Base-by-base conservation (phyloP, 2,888 invertebrate species). In the Aproaerema taeniolella region DNA sequence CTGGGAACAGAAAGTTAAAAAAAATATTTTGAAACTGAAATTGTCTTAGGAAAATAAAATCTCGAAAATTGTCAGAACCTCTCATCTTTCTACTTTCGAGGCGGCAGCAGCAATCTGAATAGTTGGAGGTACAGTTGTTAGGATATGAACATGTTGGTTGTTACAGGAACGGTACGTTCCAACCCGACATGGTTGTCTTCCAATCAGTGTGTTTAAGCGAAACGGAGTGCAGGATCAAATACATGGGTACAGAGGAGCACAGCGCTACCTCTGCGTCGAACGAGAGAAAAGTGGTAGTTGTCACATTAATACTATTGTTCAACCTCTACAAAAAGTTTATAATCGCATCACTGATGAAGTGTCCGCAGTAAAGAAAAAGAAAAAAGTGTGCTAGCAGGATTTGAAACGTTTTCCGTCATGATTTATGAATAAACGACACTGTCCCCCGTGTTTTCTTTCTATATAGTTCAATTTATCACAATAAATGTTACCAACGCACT, bases 101-200 rank as follows among this genome's bases (percentile, higher is more conserved):
- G n/a, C n/a, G n/a, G n/a, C n/a, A n/a, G n/a, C n/a, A n/a, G n/a
- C n/a, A n/a, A n/a, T n/a, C n/a, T n/a, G n/a, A n/a, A n/a, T n/a
- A n/a, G n/a, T n/a, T n/a, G n/a, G n/a, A n/a, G n/a, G n/a, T n/a
- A n/a, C n/a, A n/a, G n/a, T n/a, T n/a, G n/a, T n/a, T n/a, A n/a
- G n/a, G n/a, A n/a, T n/a, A n/a, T n/a, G n/a, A n/a, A n/a, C n/a
- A n/a, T n/a, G n/a, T n/a, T n/a, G n/a, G n/a, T n/a, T n/a, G n/a
- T n/a, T 86, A 73, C 79, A 85, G 85, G 85, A 86, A 81, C 82
- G 58, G 58, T 83, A 79, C 58, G 78, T 80, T 75, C 80, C 81
- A 31, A 75, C 76, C 40, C 63, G 67, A 47, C 71, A 71, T 42
- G 83, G 83, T 72, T 73, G 70, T 53, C 76, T 83, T 31, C 82